These are phyloP conservation scores for Mythimna ferrago DNA, from an alignment of 2,888 invertebrate species.

Conservation along the genomic window DNA sequence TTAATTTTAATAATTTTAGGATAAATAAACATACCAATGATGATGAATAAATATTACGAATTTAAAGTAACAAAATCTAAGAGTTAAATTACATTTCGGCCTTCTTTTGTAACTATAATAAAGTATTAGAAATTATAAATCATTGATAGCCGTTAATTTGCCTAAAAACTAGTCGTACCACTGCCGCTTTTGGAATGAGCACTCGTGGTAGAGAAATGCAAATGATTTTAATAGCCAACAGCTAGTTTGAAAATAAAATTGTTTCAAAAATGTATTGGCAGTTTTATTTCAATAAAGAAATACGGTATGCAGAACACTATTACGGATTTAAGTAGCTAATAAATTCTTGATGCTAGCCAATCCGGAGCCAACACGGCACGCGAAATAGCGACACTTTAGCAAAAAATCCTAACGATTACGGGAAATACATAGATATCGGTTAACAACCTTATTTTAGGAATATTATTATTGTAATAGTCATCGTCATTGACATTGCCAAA, in stretches of 20 bases:
- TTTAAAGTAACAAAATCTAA: conserved; percentile 8
- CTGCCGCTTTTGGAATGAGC: conserved; percentile 20
- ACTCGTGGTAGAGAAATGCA: conserved; percentile 35
- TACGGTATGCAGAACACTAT: conserved; percentile 38
- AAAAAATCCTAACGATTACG: conserved; percentile 16
- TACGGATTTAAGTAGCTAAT: conserved; percentile 36
- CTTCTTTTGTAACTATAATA: conserved; percentile 9
- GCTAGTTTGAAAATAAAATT: conserved; percentile 37
- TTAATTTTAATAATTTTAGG: conserved; percentile 18
- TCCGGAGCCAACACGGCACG: conserved; percentile 36
- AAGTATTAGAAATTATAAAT: conserved; percentile 42
- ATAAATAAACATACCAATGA: conserved; percentile 21
- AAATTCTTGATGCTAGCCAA: conserved; percentile 39
- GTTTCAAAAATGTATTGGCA: conserved; percentile 23
- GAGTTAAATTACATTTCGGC: neutral
- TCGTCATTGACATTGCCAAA: conserved; percentile 41
- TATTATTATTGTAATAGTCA: conserved; percentile 19
- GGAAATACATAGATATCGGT: conserved; percentile 1
- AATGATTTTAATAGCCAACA: conserved; percentile 25
- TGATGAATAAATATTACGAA: conserved; percentile 1
- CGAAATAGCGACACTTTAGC: conserved; percentile 15
- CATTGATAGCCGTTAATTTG: conserved; percentile 28
- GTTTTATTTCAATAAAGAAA: conserved; percentile 30
- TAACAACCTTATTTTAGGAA: conserved; percentile 2
- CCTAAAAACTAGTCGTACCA: conserved; percentile 31